Evolutionary conservation across 2,797 vertebrate species (phyloP), one percentile per base, ranked within the genome.

Genomic region (Acipenser transmontanus): DNA sequence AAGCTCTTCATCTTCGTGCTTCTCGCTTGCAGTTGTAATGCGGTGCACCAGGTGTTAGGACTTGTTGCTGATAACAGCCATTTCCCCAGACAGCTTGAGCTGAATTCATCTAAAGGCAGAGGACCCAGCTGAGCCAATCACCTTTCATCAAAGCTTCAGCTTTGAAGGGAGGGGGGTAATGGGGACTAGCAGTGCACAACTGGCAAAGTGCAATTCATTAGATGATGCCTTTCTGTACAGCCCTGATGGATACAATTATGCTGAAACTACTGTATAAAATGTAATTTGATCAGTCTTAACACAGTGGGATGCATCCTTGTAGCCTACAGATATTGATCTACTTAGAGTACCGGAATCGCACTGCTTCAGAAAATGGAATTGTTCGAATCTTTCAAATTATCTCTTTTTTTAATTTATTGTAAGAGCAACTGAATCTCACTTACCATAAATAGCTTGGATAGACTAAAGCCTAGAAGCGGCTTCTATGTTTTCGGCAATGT

Each of bases 21-120:
- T 4, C 50, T 47, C 54, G 20, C n/a, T 61, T 63, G 50, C 12
- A 7, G 17, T 63, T 34, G 47, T 62, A 49, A 48, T 54, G 65
- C 49, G n/a, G 14, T 49, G 65, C 48, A 66, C 64, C 62, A 63
- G 51, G 64, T 66, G 64, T n/a, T 13, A 63, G 51, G 17, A 14
- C 50, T 59, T 47, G 50, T 13, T 6, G 59, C 47, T 47, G 48
- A 60, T 59, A 49, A 66, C 59, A 62, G 8, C 8, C 10, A 51
- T 50, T 20, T 50, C 17, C 49, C 12, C 0, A 6, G 48, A 5
- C 61, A 56, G 47, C 52, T 54, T 9, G 9, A 54, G n/a, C n/a
- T 54, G 52, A 54, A 54, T 54, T 54, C 4, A 54, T 54, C 52
- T 54, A 54, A 54, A 54, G 4, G 52, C 52, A 9, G 7, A 6